A percentile compares a stretch with the other conserved stretches of the same genome.
phyloP scores from a whole-genome alignment of 1,140 invertebrate species.

The Apolygus lucorum region DNA sequence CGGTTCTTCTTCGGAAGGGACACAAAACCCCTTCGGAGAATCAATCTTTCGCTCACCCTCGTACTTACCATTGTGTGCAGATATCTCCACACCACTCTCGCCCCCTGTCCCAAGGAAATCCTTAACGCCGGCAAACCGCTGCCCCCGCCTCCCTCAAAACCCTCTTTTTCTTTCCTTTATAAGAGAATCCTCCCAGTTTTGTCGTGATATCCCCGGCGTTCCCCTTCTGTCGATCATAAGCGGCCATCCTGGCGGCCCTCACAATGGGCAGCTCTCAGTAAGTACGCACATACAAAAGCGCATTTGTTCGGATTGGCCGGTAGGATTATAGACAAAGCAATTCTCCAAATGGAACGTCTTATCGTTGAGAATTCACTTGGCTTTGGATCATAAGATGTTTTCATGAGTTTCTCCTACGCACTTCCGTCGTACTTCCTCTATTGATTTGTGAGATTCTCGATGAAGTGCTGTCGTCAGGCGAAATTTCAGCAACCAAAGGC shows the following conservation, averaged over 20 bases:
- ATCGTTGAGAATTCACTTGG: no score
- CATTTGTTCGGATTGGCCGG: conserved; percentile 16
- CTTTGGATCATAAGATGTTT: no score
- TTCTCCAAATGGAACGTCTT: no score
- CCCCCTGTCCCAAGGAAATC: background rate
- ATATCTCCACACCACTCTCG: background rate
- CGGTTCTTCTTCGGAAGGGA: conserved; percentile 1
- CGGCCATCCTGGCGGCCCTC: background rate
- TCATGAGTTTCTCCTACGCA: no score
- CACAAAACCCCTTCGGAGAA: background rate
- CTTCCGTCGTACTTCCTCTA: no score
- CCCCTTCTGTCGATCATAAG: conserved; percentile 3
- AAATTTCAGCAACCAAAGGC: no score
- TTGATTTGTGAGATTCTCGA: no score
- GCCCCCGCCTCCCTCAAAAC: background rate
- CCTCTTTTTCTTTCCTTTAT: background rate
- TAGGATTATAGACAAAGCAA: no score
- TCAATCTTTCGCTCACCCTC: conserved; percentile 5
- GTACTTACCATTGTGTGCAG: conserved; percentile 12
- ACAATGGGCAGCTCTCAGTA: conserved; percentile 1
- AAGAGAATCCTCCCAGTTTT: conserved; percentile 1
- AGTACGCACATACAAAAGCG: conserved; percentile 1
- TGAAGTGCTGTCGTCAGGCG: no score
- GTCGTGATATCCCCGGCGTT: background rate
- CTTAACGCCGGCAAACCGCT: background rate